phyloP scores from a whole-genome alignment of 2,888 invertebrate species.

The Sipha maydis region DNA sequence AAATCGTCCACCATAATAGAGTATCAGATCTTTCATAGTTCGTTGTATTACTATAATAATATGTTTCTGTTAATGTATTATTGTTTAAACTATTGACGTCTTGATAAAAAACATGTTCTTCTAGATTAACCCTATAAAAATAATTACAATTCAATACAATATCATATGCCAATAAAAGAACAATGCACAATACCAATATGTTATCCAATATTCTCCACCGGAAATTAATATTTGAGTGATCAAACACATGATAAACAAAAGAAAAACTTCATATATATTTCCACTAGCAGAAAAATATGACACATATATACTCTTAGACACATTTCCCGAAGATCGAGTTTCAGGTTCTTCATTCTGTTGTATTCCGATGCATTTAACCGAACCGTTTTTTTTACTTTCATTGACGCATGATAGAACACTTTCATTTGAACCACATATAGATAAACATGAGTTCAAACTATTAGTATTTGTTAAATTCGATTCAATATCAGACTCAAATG shows the following conservation, averaged over 20 bases:
- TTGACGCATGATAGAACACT: neutral
- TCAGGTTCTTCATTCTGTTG: constrained; percentile 69
- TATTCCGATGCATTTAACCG: neutral
- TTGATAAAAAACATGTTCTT: constrained; percentile 63
- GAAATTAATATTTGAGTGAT: constrained; percentile 73
- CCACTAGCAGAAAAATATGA: constrained; percentile 80
- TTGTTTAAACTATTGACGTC: neutral
- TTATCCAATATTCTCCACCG: constrained; percentile 77
- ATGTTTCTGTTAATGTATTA: neutral
- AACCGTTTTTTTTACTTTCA: neutral
- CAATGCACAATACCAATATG: constrained; percentile 73
- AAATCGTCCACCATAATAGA: constrained; percentile 14
- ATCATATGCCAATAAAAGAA: neutral
- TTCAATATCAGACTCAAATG: neutral
- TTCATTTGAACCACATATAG: neutral
- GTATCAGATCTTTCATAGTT: neutral
- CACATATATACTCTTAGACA: constrained; percentile 73
- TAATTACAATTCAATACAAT: neutral
- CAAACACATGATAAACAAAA: constrained; percentile 74
- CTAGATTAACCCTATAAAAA: constrained; percentile 73
- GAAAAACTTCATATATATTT: constrained; percentile 72
- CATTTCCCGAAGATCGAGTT: constrained; percentile 73
- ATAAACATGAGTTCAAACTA: neutral
- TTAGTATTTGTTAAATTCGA: neutral
- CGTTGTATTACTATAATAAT: neutral